These are phyloP conservation scores for Petromus typicus DNA, from an alignment of 2,113 vertebrate species.

Conservation along the genomic window DNA sequence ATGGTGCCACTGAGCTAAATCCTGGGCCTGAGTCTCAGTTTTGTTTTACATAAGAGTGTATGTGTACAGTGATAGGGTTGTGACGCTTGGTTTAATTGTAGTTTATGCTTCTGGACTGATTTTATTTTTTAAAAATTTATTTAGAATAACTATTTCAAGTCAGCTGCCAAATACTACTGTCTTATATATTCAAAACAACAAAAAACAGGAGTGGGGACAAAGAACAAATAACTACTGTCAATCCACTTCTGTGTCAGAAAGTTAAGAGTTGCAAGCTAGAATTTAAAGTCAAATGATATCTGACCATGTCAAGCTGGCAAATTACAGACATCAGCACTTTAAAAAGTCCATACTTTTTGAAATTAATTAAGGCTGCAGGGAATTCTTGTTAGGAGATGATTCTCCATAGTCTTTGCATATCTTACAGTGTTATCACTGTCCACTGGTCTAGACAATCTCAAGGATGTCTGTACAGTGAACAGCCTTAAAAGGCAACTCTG, in stretches of 20 bases:
- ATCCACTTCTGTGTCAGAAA: neutral
- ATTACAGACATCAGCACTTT: neutral
- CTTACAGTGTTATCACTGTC: neutral
- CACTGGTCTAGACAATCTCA: neutral
- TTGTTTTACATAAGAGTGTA: neutral
- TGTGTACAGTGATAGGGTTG: neutral
- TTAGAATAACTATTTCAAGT: conserved; percentile 25
- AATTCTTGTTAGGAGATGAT: neutral
- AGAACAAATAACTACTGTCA: neutral
- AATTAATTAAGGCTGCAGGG: neutral
- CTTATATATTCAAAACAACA: conserved; percentile 35
- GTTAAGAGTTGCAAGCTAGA: neutral
- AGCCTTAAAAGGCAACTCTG: neutral
- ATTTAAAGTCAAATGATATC: neutral
- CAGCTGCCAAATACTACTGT: neutral
- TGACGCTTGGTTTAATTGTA: neutral
- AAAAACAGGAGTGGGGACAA: neutral
- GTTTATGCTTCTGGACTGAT: neutral
- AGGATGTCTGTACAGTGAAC: neutral
- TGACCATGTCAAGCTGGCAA: neutral
- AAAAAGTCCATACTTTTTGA: neutral
- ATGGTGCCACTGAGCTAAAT: too few relatives aligned
- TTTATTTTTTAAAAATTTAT: neutral
- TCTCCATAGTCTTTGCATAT: neutral
- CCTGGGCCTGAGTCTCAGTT: neutral